Conservation (phyloP, 2,888 invertebrate species). For the Trypoxylon attenuatum region DNA sequence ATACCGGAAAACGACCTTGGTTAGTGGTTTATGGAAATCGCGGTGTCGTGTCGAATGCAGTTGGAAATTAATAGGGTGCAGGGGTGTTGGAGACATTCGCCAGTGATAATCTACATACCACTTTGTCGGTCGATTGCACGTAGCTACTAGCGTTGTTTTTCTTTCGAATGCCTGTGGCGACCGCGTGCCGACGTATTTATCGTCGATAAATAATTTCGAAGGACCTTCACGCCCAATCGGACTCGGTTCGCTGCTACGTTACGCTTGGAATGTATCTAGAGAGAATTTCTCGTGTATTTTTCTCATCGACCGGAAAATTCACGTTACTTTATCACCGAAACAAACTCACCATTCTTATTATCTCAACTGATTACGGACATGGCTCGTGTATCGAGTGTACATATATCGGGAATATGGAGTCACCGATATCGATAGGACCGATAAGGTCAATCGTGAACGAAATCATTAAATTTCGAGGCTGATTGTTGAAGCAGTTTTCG, state of each 20-base stretch:
- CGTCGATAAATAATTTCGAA: conserved; percentile 13
- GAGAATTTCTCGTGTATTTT: background rate
- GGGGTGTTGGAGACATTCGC: no score
- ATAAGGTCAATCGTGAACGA: no score
- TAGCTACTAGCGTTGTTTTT: conserved; percentile 28
- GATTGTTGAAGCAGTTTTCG: no score
- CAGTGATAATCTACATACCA: background rate
- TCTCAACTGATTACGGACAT: no score
- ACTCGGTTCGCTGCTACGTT: background rate
- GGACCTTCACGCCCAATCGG: conserved; percentile 6
- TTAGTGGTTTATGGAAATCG: no score
- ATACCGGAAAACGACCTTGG: no score
- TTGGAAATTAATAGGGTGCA: no score
- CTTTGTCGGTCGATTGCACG: conserved; percentile 17
- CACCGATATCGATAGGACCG: no score
- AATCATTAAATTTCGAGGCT: no score
- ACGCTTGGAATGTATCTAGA: background rate
- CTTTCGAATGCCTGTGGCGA: conserved; percentile 7
- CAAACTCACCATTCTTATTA: no score
- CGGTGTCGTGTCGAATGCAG: no score
- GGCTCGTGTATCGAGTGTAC: no score
- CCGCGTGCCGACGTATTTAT: conserved; percentile 2
- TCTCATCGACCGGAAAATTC: background rate
- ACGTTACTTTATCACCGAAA: background rate
- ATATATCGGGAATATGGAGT: background rate